phyloP scores from a whole-genome alignment of 2,113 vertebrate genomes.

The Odontophorus gujanensis region DNA sequence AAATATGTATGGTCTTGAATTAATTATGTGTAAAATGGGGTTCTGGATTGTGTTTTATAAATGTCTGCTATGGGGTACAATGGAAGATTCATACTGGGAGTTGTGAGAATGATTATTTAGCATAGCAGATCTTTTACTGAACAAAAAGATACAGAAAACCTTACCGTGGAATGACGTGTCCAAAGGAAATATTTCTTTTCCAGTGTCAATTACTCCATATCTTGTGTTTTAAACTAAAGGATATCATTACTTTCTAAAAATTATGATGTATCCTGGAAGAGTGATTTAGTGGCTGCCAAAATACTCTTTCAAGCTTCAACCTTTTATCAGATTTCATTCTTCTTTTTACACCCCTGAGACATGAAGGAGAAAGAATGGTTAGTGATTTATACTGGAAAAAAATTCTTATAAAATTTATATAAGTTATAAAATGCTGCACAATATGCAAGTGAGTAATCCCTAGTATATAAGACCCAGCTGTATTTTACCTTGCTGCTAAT shows the following conservation, averaged over 20 bases:
- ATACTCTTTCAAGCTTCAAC: not conserved
- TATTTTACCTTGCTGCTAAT: not conserved
- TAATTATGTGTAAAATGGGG: not conserved
- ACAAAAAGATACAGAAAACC: not conserved
- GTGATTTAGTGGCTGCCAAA: not conserved
- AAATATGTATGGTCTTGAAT: not conserved
- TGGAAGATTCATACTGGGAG: not conserved
- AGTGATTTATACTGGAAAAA: not conserved
- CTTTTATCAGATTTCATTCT: not conserved
- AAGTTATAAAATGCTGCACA: accelerated
- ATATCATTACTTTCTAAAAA: not conserved
- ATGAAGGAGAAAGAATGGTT: not conserved
- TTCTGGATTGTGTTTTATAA: not conserved
- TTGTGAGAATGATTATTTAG: not conserved
- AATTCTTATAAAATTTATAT: not conserved
- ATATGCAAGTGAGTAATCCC: not conserved
- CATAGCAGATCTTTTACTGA: not conserved
- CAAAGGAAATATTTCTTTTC: not conserved
- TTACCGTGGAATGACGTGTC: not conserved
- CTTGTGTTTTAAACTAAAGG: not conserved
- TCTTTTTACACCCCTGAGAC: not conserved
- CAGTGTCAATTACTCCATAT: not conserved
- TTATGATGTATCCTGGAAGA: not conserved
- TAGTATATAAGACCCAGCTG: not conserved
- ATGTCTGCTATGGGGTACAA: not conserved